A percentile compares a stretch with the other conserved stretches of the same genome.
Conservation (phyloP, 2,888 invertebrate species). For the Pelosia muscerda region DNA sequence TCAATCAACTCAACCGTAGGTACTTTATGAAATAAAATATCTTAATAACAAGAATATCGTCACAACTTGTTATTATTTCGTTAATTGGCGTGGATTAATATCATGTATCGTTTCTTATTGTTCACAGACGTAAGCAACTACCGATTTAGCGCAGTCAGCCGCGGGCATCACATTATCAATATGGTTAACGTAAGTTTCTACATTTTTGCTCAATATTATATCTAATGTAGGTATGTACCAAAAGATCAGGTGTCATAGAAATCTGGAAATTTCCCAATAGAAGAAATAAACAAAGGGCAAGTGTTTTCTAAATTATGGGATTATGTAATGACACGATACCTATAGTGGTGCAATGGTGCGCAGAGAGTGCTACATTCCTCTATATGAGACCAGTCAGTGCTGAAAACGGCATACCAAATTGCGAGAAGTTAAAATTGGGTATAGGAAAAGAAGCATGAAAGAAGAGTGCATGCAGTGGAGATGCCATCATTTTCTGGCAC, state of each 20-base stretch:
- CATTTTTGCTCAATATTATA: not conserved
- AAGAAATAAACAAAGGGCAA: not conserved
- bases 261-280: no score
- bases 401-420: no score
- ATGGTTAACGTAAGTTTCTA: slow-evolving; percentile 65
- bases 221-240: not conserved
- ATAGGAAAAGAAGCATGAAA: no score
- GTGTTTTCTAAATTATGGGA: not conserved
- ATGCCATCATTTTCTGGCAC: no score
- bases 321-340: not conserved
- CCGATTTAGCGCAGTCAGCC: slow-evolving; percentile 22
- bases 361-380: no score
- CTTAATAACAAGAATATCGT: not conserved
- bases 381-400: no score
- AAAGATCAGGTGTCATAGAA: no score
- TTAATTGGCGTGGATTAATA: slow-evolving; percentile 1
- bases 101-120: slow-evolving; percentile 29
- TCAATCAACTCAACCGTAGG: no score
- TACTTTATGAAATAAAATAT: not conserved
- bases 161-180: slow-evolving; percentile 36
- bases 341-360: no score
- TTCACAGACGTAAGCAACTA: slow-evolving; percentile 31
- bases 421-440: no score
- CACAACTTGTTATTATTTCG: not conserved
- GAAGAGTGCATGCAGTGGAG: no score